Percentiles rank a stretch among this genome's conserved stretches.
Evolutionary conservation across 2,888 invertebrate species (phyloP).

Genomic region (Podotricha telesiphe): DNA sequence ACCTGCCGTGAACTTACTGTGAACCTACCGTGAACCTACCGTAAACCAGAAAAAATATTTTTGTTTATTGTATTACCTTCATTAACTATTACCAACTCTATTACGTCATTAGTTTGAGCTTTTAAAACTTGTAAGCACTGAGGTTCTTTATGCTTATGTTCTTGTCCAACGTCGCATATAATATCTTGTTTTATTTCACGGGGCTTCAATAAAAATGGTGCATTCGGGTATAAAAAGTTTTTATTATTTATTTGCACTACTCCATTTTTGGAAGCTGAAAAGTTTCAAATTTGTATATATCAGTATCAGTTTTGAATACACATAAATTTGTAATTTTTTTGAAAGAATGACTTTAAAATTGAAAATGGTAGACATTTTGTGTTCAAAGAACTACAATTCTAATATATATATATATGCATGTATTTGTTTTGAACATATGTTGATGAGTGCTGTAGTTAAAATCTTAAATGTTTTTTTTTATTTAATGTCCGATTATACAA

Average conservation of each 20-base stretch:
- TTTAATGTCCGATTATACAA: too few species aligned
- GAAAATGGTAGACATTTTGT: background rate
- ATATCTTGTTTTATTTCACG: constrained; percentile 64
- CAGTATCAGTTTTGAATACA: background rate
- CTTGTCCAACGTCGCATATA: constrained; percentile 68
- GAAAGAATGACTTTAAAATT: background rate
- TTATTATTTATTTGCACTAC: constrained; percentile 84
- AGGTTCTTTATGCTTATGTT: constrained; percentile 58
- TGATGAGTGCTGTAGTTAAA: too few species aligned
- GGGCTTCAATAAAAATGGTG: constrained; percentile 82
- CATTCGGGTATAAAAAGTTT: constrained; percentile 83
- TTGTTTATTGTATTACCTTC: too few species aligned
- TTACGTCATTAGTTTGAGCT: constrained; percentile 70
- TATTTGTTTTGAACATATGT: too few species aligned
- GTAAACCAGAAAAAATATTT: too few species aligned
- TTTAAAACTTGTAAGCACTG: constrained; percentile 84
- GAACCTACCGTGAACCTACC: too few species aligned
- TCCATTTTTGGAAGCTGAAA: constrained; percentile 63
- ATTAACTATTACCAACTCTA: constrained; percentile 85
- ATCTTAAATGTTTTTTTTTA: too few species aligned
- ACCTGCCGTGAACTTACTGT: too few species aligned
- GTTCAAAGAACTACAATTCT: too few species aligned
- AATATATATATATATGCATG: too few species aligned
- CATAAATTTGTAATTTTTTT: too few species aligned
- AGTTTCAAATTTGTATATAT: background rate